Evolutionary conservation across 2,888 invertebrate genomes (phyloP).

Genomic region (Patella caerulea): DNA sequence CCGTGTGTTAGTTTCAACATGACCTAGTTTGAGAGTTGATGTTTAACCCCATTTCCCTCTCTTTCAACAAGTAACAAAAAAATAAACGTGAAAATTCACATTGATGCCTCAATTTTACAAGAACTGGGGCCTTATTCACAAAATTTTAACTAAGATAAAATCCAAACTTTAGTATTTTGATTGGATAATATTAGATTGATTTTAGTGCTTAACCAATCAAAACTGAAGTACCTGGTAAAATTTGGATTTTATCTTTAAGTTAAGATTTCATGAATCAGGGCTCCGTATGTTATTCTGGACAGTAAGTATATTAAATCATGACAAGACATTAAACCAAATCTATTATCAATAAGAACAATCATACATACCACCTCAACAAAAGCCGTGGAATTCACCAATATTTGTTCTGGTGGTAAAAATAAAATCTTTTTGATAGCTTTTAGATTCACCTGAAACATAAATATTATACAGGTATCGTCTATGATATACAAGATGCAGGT

Average conservation of each 20-base stretch:
- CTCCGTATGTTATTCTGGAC: not conserved
- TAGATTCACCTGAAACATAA: conserved; percentile 53
- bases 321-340: not conserved
- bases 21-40: not conserved
- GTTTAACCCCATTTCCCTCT: not conserved
- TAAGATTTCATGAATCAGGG: no score
- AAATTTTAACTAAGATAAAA: no score
- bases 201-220: no score
- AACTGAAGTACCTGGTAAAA: no score
- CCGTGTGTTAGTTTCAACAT: not conserved
- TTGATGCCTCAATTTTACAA: not conserved
- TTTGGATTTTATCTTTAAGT: no score
- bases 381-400: conserved; percentile 52
- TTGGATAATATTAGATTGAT: no score
- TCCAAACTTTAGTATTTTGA: no score
- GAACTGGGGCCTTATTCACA: not conserved
- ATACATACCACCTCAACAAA: conserved; percentile 36
- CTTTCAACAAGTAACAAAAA: not conserved
- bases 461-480: not conserved
- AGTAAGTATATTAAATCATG: not conserved
- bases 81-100: not conserved
- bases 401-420: conserved; percentile 59
- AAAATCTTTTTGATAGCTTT: conserved; percentile 60
- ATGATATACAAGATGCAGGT: not conserved
- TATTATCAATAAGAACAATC: not conserved